Base-by-base conservation (phyloP, 1,140 invertebrate genomes). In the Leptestheria dahalacensis region DNA sequence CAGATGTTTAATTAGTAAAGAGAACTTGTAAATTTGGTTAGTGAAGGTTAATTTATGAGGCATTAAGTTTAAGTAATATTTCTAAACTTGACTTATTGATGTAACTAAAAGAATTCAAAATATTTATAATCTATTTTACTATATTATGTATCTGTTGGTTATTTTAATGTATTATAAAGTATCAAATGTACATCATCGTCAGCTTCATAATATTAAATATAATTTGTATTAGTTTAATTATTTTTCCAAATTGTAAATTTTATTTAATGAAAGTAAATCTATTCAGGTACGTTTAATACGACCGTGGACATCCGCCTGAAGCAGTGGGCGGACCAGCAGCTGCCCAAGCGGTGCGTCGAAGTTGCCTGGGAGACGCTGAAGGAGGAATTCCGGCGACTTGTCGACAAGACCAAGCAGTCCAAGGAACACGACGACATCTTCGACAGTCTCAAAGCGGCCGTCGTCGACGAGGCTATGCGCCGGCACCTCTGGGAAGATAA, bases 401-500 rank as follows among this genome's bases (percentile, higher is more conserved):
- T 94, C 70, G 79, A 82, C 48, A 80, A 82, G 67, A 83, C 84
- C 0, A 82, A 80, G 68, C 68, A 79, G 59, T 76, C 80, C 59
- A 76, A 82, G 25, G 81, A 85, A 66, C 84, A 93, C 65, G 95
- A 97, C 67, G 78, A 84, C 56, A 82, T 98, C 52, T 97, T 96
- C 70, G 89, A 97, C 71, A 80, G 82, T 48, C 75, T 99, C 0
- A 97, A 98, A 72, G 71, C 76, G 11, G 82, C 86, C 1, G 94
- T 98, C 1, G 83, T 95, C 2, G 84, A 86, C 61, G 87, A 91
- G 67, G 85, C 89, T 1, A 82, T 91, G 66, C 73, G 78, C 11
- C 75, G 86, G 64, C 94, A 99, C 71, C 78, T 81, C 28, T 99
- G 96, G 96, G 95, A 99, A 73, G 81, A 85, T 53, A 93, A 94